Evolutionary conservation across 2,888 invertebrate genomes (phyloP), one percentile per base, ranked within the genome.

Genomic region (Hirtodrosophila alboralis): DNA sequence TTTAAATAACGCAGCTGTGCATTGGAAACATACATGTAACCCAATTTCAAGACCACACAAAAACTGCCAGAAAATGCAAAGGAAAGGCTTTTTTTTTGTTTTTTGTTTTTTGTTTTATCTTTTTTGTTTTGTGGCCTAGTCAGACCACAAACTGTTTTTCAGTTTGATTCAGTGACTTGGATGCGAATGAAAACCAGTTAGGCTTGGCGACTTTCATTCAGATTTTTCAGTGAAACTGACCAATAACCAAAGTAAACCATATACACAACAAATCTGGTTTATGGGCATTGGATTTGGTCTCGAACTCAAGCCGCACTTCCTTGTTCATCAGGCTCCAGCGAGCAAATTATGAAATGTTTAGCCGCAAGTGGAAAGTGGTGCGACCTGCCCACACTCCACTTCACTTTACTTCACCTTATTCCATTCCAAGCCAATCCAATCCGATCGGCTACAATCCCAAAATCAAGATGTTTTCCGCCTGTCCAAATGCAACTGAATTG

Each of bases 101-200:
- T n/a, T n/a, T n/a, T n/a, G n/a, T n/a, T n/a, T n/a, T n/a, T n/a
- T n/a, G n/a, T n/a, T n/a, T n/a, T n/a, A n/a, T n/a, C n/a, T n/a
- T n/a, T 62, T 60, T 34, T 44, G 40, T 27, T 26, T 47, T 76
- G 67, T 53, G 72, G 67, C 53, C 38, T 45, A 27, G 40, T 6
- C 51, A 60, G 40, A 68, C 81, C 74, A 53, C 81, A 75, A 77
- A 75, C 60, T 78, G 78, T 81, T 41, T 75, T 75, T 52, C 54
- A 59, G 52, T 60, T 61, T 81, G 80, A 78, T 84, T 84, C 85
- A 81, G 44, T 81, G 75, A 84, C 75, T 84, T 53, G 72, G 43
- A 64, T 52, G 48, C 54, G 69, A 52, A 18, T 40, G 28, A n/a
- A 81, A 80, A 80, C 85, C 75, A 75, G 79, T 85, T 78, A 31